Percentiles rank a stretch among this genome's conserved stretches.
Evolutionary conservation across 2,113 vertebrate genomes (phyloP).

Genomic region (Tyrannus savana): DNA sequence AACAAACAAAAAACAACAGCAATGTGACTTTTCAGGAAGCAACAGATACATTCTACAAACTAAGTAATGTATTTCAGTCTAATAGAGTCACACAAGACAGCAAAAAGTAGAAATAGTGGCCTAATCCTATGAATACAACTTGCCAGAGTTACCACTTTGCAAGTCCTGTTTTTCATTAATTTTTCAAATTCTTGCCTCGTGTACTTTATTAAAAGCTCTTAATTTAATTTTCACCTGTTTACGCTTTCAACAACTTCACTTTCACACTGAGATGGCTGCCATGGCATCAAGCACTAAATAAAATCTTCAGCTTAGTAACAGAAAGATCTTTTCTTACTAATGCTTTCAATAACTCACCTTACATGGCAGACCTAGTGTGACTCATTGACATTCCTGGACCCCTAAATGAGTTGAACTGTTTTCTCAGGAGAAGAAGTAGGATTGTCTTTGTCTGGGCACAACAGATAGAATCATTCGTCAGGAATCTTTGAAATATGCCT

Average conservation of each 20-base stretch:
- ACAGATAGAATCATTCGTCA: conserved; percentile 38
- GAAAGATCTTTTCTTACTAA: conserved; percentile 13
- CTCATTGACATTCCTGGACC: conserved; percentile 35
- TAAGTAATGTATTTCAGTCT: not conserved
- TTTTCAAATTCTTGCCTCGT: not conserved
- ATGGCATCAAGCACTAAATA: not conserved
- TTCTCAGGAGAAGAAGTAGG: conserved; percentile 48
- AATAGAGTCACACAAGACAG: not conserved
- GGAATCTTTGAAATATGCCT: conserved; percentile 49
- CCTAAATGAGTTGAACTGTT: conserved; percentile 48
- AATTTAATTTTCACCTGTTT: conserved; percentile 59
- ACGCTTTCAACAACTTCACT: not conserved
- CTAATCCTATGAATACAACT: not conserved
- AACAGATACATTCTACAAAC: not conserved
- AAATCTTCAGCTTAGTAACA: conserved; percentile 24
- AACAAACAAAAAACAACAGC: not conserved
- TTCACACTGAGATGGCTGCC: not conserved
- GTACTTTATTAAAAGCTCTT: conserved; percentile 29
- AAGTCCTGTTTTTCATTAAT: not conserved
- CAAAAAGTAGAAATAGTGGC: not conserved
- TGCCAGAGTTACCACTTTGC: not conserved
- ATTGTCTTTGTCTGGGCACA: conserved; percentile 48
- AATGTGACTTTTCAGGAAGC: not conserved
- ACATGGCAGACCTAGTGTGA: conserved; percentile 13
- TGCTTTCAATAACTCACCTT: conserved; percentile 39